Percentiles rank a stretch among this genome's conserved stretches.
Conservation (phyloP, 2,888 invertebrate genomes). For the Anodontia alba region DNA sequence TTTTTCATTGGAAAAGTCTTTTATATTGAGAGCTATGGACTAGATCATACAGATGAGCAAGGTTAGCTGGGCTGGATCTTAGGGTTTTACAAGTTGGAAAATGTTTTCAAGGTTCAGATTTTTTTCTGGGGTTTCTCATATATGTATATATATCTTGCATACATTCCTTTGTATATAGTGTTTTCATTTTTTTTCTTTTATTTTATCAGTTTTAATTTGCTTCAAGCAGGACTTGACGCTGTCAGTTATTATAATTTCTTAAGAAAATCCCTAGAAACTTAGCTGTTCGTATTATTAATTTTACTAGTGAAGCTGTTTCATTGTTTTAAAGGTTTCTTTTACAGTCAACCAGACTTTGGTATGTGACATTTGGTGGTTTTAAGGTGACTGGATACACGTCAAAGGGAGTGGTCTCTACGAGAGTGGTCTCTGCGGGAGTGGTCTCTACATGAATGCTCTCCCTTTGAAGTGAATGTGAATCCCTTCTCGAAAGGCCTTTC, state of each 20-base stretch:
- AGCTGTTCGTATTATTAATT: not conserved
- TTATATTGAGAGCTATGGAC: not conserved
- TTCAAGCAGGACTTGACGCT: not conserved
- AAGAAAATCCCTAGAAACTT: not conserved
- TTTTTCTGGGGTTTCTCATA: not conserved
- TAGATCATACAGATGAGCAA: too few species aligned
- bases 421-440: too few species aligned
- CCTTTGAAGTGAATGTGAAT: too few species aligned
- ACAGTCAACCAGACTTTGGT: not conserved
- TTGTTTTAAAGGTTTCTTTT: not conserved
- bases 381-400: too few species aligned
- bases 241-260: too few species aligned
- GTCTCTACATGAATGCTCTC: too few species aligned
- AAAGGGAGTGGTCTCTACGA: too few species aligned
- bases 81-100: too few species aligned
- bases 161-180: constrained; percentile 11
- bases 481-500: too few species aligned
- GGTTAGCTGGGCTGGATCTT: too few species aligned
- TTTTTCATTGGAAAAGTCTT: not conserved
- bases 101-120: too few species aligned
- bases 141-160: not conserved
- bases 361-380: too few species aligned
- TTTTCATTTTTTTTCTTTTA: not conserved
- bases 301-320: not conserved
- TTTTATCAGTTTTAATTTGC: not conserved